phyloP scores from a whole-genome alignment of 1,140 invertebrate genomes.

The Lucilia sericata region DNA sequence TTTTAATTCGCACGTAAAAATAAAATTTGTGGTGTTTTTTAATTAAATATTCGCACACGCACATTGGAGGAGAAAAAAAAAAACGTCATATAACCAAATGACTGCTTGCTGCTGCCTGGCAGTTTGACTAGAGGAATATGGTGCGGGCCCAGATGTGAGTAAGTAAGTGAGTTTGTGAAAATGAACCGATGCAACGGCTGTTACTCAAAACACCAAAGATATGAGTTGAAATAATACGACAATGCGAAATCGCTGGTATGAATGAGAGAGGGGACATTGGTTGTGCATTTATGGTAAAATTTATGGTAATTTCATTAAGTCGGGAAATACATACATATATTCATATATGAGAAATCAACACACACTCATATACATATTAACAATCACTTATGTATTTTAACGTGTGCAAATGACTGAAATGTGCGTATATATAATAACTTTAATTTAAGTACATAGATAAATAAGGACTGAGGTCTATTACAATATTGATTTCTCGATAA shows the following conservation, averaged over 20 bases:
- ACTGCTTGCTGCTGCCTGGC: not conserved
- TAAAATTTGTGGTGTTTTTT: slow-evolving; percentile 9
- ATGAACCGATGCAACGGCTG: slow-evolving; percentile 9
- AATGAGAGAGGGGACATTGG: not conserved
- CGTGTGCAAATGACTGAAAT: not conserved
- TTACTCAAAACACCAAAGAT: not conserved
- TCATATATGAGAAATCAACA: not conserved
- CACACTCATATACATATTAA: not conserved
- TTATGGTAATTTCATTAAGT: slow-evolving; percentile 27
- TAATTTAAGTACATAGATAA: not conserved
- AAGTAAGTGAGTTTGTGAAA: not conserved
- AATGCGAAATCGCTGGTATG: not conserved
- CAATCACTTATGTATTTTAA: not conserved
- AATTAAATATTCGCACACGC: slow-evolving; percentile 26
- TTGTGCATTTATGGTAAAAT: slow-evolving; percentile 27
- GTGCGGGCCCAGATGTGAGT: not conserved
- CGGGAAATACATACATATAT: not conserved
- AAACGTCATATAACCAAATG: slow-evolving; percentile 1
- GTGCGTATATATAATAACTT: not conserved
- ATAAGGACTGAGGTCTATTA: not conserved
- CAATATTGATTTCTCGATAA: not conserved
- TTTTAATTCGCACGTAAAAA: slow-evolving; percentile 27
- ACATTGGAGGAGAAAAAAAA: not conserved
- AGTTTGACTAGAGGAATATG: not conserved
- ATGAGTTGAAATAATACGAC: not conserved